Conservation (phyloP, 2,113 vertebrate species). For the Chloebia gouldiae region DNA sequence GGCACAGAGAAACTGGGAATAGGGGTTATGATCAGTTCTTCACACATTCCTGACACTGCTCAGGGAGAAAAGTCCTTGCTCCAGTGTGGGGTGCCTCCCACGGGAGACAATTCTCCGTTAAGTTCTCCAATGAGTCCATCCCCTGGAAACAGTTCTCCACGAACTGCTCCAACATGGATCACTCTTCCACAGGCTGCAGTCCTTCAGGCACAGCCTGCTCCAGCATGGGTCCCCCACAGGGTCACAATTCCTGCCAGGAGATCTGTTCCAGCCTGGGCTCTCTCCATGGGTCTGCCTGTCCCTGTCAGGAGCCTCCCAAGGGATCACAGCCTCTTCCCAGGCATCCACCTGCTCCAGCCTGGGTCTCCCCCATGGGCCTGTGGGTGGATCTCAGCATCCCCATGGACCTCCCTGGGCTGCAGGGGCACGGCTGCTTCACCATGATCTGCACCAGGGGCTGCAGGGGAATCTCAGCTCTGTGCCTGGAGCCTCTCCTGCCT, state of each 20-base stretch:
- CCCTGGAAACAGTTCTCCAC: neutral
- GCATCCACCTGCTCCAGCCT: neutral
- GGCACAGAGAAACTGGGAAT: neutral
- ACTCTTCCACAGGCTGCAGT: neutral
- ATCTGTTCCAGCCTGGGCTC: neutral
- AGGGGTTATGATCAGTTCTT: neutral
- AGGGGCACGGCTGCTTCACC: neutral
- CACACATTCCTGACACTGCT: neutral
- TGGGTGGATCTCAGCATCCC: neutral
- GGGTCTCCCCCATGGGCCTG: neutral
- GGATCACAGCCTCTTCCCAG: neutral
- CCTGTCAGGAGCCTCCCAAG: neutral
- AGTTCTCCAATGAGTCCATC: accelerated
- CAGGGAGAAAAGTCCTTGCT: neutral
- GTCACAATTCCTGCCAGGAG: neutral
- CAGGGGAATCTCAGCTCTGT: neutral
- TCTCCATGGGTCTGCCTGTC: neutral
- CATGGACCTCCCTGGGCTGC: neutral
- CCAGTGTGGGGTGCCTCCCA: no score
- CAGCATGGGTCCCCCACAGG: neutral
- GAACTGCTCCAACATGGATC: accelerated
- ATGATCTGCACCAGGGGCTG: neutral
- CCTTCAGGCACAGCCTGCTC: neutral
- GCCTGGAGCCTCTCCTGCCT: neutral
- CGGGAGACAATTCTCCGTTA: accelerated